Evolutionary conservation across 1,140 invertebrate species (phyloP), one percentile per base, ranked within the genome.

Genomic region (Drosophila lowei): DNA sequence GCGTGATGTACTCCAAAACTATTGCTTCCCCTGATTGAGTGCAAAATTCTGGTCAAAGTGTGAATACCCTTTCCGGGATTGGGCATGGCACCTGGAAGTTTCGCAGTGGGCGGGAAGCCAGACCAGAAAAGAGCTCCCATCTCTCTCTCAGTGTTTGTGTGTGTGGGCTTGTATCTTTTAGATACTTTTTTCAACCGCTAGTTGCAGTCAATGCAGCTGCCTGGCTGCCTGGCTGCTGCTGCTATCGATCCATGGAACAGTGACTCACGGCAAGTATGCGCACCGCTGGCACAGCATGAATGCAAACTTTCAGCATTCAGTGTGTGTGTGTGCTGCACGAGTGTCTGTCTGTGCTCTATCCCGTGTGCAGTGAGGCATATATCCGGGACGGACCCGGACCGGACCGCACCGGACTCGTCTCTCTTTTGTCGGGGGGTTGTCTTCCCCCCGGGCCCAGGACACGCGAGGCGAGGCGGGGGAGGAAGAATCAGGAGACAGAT

Each of bases 171-270:
- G 68, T 85, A 85, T 77, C 80, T 85, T 70, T 52, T 67, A 73
- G 80, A 86, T 86, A 85, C 77, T 53, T 84, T 79, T 65, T 54
- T 55, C 46, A 65, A 57, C 57, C 73, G 49, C 55, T 55, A 66
- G 50, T 70, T 58, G 73, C 79, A 85, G 72, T 72, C 62, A 63
- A 64, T 62, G 34, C 53, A 46, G 48, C 68, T 58, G 73, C 63
- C 66, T 57, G 72, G 75, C 79, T 74, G 77, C 65, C 68, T 72
- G 79, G 53, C 71, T 80, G 73, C 76, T 85, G 62, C 76, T 75
- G 76, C 79, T 70, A 86, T 85, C 81, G 80, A 85, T 85, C 68
- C 54, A 65, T 34, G 50, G 18, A 23, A 47, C 61, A 50, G 56
- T 81, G 28, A 52, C 30, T 77, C 67, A 63, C 42, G n/a, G 15